Conservation (phyloP, 2,888 invertebrate species). For the Cecidostiba fungosa region DNA sequence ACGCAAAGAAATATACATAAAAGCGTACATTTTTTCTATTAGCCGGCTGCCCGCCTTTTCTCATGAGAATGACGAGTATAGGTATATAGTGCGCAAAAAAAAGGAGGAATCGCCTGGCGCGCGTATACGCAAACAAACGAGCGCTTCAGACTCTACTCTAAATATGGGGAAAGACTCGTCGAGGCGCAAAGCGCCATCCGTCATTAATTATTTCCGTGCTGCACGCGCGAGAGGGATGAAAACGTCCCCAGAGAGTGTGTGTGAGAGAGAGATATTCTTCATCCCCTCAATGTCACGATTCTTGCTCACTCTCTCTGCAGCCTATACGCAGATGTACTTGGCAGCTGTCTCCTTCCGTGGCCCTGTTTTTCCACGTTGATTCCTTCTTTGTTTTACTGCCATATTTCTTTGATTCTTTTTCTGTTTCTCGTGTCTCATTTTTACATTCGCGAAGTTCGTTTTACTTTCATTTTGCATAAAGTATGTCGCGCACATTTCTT, state of each 20-base stretch:
- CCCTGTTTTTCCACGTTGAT: conserved; percentile 10
- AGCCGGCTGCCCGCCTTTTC: not conserved
- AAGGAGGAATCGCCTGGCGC: not conserved
- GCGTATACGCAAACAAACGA: conserved; percentile 1
- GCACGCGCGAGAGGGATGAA: conserved; percentile 46
- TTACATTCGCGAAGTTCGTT: not conserved
- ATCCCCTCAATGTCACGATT: conserved; percentile 58
- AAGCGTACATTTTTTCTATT: conserved; percentile 8
- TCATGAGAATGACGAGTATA: not conserved
- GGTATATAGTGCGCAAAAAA: not conserved
- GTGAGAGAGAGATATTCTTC: conserved; percentile 6
- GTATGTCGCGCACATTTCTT: not conserved
- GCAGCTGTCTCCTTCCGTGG: not conserved
- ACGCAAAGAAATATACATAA: not conserved
- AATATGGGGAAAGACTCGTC: conserved; percentile 33
- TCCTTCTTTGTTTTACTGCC: not conserved
- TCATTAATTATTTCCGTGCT: conserved; percentile 53
- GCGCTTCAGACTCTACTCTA: conserved; percentile 18
- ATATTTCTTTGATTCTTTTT: conserved; percentile 1
- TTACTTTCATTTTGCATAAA: conserved; percentile 1
- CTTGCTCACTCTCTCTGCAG: not conserved
- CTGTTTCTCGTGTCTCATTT: not conserved
- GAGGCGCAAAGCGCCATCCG: conserved; percentile 33
- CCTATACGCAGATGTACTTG: not conserved
- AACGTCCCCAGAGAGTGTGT: conserved; percentile 61